Percentiles rank a stretch among this genome's conserved stretches.
Evolutionary conservation across 2,113 vertebrate genomes (phyloP).

Genomic region (Pterocles burchelli): DNA sequence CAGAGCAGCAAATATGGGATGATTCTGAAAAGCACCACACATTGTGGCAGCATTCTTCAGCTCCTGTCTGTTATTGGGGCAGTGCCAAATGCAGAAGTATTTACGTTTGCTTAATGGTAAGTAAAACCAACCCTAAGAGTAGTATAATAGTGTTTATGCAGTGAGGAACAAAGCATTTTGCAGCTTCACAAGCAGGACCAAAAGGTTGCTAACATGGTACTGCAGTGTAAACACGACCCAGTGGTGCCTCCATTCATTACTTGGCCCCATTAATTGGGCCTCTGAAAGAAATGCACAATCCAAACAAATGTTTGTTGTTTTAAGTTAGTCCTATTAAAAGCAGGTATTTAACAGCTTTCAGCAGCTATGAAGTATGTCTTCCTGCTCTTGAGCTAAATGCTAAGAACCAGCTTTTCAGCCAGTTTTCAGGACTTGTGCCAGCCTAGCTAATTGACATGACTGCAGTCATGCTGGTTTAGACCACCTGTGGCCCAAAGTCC

Average conservation of each 20-base stretch:
- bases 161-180: constrained; percentile 32
- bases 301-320: constrained; percentile 27
- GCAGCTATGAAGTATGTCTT: not conserved
- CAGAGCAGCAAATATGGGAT: not conserved
- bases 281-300: constrained; percentile 21
- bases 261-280: not conserved
- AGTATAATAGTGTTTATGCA: constrained; percentile 18
- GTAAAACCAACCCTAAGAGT: constrained; percentile 5
- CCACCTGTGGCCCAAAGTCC: not conserved
- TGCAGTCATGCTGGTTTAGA: not conserved
- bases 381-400: not conserved
- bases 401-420: not conserved
- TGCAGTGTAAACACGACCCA: not conserved
- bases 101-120: not conserved
- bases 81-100: not conserved
- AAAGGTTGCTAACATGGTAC: not conserved
- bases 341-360: constrained; percentile 55
- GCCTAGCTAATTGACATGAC: not conserved
- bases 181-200: not conserved
- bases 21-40: not conserved
- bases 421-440: not conserved
- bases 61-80: not conserved
- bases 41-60: not conserved
- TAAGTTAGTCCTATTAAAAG: constrained; percentile 50
- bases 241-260: constrained; percentile 31